Evolutionary conservation across 2,888 invertebrate species (phyloP), one percentile per base, ranked within the genome.

Genomic region (Leptinotarsa haldemani): DNA sequence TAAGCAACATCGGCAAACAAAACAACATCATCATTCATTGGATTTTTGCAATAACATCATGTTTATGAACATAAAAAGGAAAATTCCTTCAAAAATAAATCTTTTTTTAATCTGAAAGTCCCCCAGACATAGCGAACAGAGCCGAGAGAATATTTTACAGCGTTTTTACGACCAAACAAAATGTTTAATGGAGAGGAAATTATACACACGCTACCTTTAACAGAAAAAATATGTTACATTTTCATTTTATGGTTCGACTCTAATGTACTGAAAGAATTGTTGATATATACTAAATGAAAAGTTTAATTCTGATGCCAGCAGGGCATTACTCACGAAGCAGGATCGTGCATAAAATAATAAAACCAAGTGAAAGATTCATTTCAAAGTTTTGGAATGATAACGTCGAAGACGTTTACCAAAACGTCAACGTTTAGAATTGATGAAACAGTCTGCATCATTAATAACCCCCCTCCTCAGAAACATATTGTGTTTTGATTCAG

Each of bases 141-240:
- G 7, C 61, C 61, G 61, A 40, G 61, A 61, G 61, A 61, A 69
- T 56, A 69, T 63, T 69, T 63, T 63, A 48, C 64, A 70, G 46
- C 65, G 40, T 63, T 47, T 50, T 40, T 64, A 70, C 64, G 63
- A 70, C 64, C 64, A 40, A 30, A 52, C 18, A 64, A 70, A 70
- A 52, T 70, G 70, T 65, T 70, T 64, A 70, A 70, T 70, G 70
- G 70, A 70, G 70, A 52, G 70, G 40, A 65, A 70, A 56, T 70
- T 70, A 64, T 70, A 70, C 64, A 70, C 70, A 52, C 64, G 63
- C 61, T 70, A 70, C 64, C 70, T 70, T 46, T 40, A 70, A 70
- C 64, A 50, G 70, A 70, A 70, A 70, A 69, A 70, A 64, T 63
- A 48, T 63, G 63, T 63, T 70, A 25, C 22, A 63, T 63, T 69